Evolutionary conservation across 2,888 invertebrate species (phyloP).

Genomic region (Diogma glabrata): DNA sequence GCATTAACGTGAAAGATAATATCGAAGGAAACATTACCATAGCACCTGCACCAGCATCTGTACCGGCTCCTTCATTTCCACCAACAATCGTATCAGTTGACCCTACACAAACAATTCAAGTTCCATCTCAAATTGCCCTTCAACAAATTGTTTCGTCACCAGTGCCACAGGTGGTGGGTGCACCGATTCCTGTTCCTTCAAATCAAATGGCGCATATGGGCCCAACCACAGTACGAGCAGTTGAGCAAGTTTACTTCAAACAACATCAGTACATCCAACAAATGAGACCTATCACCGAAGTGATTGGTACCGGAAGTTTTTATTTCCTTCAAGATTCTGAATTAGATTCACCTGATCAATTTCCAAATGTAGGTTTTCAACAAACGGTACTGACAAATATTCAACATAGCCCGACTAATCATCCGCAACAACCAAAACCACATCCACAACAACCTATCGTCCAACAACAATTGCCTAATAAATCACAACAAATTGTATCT

Average conservation of each 20-base stretch:
- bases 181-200: background rate
- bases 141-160: slow-evolving; percentile 24
- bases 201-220: slow-evolving; percentile 30
- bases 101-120: slow-evolving; percentile 21
- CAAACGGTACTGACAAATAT: background rate
- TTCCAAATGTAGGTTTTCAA: slow-evolving; percentile 22
- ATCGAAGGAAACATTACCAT: slow-evolving; percentile 21
- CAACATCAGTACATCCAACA: slow-evolving; percentile 45
- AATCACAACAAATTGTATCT: slow-evolving; percentile 28
- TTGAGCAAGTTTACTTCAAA: slow-evolving; percentile 51
- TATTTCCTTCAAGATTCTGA: slow-evolving; percentile 85
- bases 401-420: slow-evolving; percentile 12
- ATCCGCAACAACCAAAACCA: slow-evolving; percentile 17
- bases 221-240: slow-evolving; percentile 47
- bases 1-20: no score
- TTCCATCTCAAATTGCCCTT: slow-evolving; percentile 18
- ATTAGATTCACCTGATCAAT: slow-evolving; percentile 57
- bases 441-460: slow-evolving; percentile 18
- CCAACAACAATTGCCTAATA: slow-evolving; percentile 21
- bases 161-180: slow-evolving; percentile 16
- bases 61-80: slow-evolving; percentile 44
- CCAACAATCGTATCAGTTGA: slow-evolving; percentile 26
- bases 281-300: slow-evolving; percentile 56
- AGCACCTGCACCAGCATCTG: slow-evolving; percentile 40
- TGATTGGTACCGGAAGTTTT: slow-evolving; percentile 65